Evolutionary conservation across 2,888 invertebrate species (phyloP), one percentile per base, ranked within the genome.

Genomic region (Ypsolopha sequella): DNA sequence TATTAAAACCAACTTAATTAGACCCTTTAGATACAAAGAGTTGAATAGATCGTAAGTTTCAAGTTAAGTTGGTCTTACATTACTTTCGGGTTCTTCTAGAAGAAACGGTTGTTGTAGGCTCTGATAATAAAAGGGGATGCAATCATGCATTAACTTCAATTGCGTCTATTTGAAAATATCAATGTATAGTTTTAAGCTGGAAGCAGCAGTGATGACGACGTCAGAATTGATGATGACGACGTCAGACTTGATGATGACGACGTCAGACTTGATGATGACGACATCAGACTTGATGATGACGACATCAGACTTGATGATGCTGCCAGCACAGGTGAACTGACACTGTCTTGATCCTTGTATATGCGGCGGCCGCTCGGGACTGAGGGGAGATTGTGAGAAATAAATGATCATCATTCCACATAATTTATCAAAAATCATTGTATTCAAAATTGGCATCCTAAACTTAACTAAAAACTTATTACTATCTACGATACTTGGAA

Each of bases 111-210:
- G 59, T 82, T 84, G 67, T 72, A 76, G 0, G 77, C 79, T 45
- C 82, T 82, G 55, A 7, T 55, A 52, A 55, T 24, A 24, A 24
- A 24, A 24, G 4, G 24, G 24, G 24, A 24, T 24, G 24, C 4
- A 24, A 24, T 4, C 4, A 24, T 24, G 24, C 24, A 24, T 24
- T 3, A 24, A 24, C 4, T 24, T n/a, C 6, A 41, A 48, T 43
- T 6, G 13, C 50, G 33, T 36, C 7, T 14, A 2, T 11, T 9
- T 10, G 24, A 24, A 24, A 2, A 24, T 3, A 44, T 6, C 44
- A n/a, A 55, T 73, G 69, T 61, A 81, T 84, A 81, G 49, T 62
- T 84, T 82, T 45, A 85, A 60, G 58, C 84, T 82, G 0, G 84
- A 82, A 6, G 80, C 74, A 3, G 84, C 77, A 0, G 77, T 80